A percentile compares a stretch with the other conserved stretches of the same genome.
phyloP scores from a whole-genome alignment of 2,797 vertebrate genomes.

The Oreochromis mossambicus region DNA sequence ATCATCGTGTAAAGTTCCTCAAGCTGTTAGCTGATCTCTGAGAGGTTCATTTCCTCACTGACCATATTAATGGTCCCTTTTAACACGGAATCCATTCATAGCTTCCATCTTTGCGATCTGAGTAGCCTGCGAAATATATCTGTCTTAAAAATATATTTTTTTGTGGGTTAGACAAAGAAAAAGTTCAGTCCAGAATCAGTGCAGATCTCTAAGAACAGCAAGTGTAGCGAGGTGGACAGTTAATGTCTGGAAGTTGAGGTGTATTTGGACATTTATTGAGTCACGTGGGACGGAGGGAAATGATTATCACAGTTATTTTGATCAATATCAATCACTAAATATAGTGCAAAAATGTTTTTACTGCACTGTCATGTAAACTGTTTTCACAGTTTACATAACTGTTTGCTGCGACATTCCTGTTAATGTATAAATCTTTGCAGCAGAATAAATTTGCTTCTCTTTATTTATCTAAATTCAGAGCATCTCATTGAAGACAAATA shows the following conservation, averaged over 20 bases:
- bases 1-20: background rate
- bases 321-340: background rate
- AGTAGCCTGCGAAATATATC: background rate
- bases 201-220: background rate
- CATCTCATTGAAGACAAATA: background rate
- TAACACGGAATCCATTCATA: background rate
- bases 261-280: background rate
- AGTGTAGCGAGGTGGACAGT: fast-evolving
- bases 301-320: background rate
- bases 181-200: background rate
- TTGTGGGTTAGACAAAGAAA: background rate
- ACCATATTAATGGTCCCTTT: background rate
- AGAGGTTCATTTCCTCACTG: background rate
- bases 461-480: background rate
- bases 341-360: background rate
- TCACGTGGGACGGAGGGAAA: background rate
- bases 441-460: background rate
- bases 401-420: fast-evolving
- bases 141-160: background rate
- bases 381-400: background rate
- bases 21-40: background rate
- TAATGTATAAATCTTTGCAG: background rate
- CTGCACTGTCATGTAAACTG: background rate
- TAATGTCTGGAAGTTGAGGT: background rate
- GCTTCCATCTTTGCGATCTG: background rate